Evolutionary conservation across 2,113 vertebrate genomes (phyloP).

Genomic region (Syrmaticus mikado): DNA sequence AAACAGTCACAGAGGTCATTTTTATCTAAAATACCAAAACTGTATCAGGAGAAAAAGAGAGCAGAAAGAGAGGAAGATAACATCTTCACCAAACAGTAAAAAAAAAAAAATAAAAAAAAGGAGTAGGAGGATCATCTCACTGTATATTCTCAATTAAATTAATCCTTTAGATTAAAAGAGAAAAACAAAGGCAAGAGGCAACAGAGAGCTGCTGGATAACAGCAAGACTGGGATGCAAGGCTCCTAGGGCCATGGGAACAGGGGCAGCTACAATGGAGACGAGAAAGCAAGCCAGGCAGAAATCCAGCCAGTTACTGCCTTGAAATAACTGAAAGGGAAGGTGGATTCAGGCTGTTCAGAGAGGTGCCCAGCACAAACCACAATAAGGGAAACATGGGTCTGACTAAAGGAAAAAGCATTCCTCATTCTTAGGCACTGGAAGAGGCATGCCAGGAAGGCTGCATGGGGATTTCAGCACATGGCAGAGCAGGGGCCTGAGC

Average conservation of each 20-base stretch:
- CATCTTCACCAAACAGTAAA: background rate
- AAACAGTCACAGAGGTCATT: background rate
- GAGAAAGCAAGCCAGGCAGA: background rate
- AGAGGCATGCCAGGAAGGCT: background rate
- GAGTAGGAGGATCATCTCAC: background rate
- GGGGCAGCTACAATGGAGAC: fast-evolving
- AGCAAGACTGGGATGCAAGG: background rate
- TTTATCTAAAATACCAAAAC: background rate
- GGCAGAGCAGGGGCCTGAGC: fast-evolving
- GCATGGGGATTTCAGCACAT: background rate
- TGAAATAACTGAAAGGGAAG: background rate
- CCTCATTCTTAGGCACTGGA: background rate
- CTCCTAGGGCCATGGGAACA: fast-evolving
- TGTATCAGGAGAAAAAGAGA: background rate
- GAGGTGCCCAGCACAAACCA: background rate
- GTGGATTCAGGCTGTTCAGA: background rate
- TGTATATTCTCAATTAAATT: background rate
- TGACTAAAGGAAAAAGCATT: too few relatives aligned
- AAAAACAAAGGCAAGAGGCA: background rate
- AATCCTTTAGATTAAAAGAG: background rate
- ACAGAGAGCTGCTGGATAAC: background rate
- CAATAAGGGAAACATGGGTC: background rate
- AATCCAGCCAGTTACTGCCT: background rate
- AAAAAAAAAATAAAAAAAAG: background rate
- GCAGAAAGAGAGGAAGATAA: background rate